phyloP scores from a whole-genome alignment of 2,888 invertebrate genomes.

The Tachina fera region DNA sequence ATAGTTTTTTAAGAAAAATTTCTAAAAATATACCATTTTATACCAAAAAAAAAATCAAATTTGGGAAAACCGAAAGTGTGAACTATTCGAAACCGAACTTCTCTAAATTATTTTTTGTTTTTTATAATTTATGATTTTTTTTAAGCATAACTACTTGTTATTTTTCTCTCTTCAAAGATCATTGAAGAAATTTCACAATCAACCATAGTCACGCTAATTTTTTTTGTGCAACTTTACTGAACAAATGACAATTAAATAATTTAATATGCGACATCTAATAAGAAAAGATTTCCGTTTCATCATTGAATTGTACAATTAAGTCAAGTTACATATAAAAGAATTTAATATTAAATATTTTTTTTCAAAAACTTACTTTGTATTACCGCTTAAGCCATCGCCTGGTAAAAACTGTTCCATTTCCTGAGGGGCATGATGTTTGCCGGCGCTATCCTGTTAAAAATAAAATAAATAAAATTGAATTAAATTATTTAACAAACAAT shows the following conservation, averaged over 20 bases:
- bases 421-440: slow-evolving; percentile 84
- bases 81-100: no score
- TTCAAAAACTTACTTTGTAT: slow-evolving; percentile 77
- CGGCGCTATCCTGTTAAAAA: slow-evolving; percentile 77
- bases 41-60: no score
- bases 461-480: slow-evolving; percentile 46
- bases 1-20: no score
- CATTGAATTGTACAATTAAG: slow-evolving; percentile 39
- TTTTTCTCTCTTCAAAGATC: slow-evolving; percentile 5
- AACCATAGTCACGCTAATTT: slow-evolving; percentile 55
- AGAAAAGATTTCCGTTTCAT: slow-evolving; percentile 60
- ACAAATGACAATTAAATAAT: slow-evolving; percentile 64
- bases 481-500: slow-evolving; percentile 21
- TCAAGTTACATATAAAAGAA: neutral
- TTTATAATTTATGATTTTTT: neutral
- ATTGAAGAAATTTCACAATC: slow-evolving; percentile 26
- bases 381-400: slow-evolving; percentile 84
- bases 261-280: slow-evolving; percentile 55
- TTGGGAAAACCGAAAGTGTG: no score
- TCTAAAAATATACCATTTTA: no score
- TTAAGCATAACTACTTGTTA: neutral
- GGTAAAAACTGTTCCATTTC: slow-evolving; percentile 93
- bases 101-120: no score
- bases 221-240: slow-evolving; percentile 1
- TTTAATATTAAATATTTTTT: neutral